A percentile compares a stretch with the other conserved stretches of the same genome.
Evolutionary conservation across 2,113 vertebrate species (phyloP).

Genomic region (Ivindomyrus marchei): DNA sequence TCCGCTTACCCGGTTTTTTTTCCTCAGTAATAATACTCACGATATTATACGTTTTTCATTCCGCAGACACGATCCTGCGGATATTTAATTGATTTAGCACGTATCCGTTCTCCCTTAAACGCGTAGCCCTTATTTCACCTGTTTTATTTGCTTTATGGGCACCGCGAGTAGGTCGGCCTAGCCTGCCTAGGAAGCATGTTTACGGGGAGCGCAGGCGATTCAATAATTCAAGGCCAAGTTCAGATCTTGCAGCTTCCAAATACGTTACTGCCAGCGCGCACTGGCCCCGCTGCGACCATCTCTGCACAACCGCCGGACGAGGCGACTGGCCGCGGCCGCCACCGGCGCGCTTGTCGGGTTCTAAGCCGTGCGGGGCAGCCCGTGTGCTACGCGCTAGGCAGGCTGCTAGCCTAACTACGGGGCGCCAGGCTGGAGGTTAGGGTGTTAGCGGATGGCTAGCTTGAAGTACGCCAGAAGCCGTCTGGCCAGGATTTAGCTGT

Average conservation of each 20-base stretch:
- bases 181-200: not conserved
- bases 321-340: not conserved
- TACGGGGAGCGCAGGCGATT: not conserved
- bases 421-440: not conserved
- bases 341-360: not conserved
- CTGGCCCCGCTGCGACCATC: not conserved
- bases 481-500: not conserved
- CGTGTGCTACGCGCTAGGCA: not conserved
- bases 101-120: not conserved
- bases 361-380: not conserved
- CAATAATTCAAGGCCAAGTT: not conserved
- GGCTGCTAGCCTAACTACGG: not conserved
- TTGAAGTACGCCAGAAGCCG: not conserved
- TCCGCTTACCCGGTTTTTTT: slow-evolving; percentile 21
- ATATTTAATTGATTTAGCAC: not conserved
- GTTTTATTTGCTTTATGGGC: not conserved
- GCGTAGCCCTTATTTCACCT: not conserved
- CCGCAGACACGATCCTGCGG: not conserved
- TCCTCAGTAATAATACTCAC: not conserved
- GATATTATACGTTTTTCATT: not conserved
- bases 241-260: not conserved
- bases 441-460: not conserved
- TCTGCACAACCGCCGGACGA: not conserved
- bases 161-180: not conserved
- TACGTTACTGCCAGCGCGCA: not conserved